A percentile compares a stretch with the other conserved stretches of the same genome.
These are phyloP conservation scores for Ferrisia virgata DNA, from an alignment of 2,888 invertebrate species.

Conservation along the genomic window DNA sequence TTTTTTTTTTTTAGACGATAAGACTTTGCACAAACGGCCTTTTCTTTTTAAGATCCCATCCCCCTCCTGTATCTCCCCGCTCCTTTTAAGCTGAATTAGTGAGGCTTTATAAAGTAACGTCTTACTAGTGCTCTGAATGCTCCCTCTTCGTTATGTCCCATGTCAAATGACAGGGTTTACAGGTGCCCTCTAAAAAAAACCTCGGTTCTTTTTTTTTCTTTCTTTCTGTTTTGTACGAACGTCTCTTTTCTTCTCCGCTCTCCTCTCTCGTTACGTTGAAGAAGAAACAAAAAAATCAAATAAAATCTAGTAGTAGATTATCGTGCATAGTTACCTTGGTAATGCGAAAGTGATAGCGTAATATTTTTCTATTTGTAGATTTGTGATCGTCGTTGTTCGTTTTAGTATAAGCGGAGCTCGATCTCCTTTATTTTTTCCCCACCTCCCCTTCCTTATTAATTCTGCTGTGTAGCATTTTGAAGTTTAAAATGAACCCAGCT, in stretches of 20 bases:
- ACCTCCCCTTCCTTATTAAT: too few species aligned
- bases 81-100: neutral
- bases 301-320: neutral
- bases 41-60: neutral
- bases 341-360: neutral
- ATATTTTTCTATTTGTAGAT: neutral
- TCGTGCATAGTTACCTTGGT: slow-evolving; percentile 17
- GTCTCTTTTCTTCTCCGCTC: too few species aligned
- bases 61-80: neutral
- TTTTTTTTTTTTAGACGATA: neutral
- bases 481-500: neutral
- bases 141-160: neutral
- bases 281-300: too few species aligned
- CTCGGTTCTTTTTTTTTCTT: too few species aligned
- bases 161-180: neutral
- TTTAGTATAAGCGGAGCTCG: neutral
- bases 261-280: too few species aligned
- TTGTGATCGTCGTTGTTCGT: neutral
- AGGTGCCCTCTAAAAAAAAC: neutral
- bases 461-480: neutral
- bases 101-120: neutral
- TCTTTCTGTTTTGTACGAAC: neutral
- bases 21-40: slow-evolving; percentile 26
- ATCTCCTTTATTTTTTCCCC: too few species aligned
- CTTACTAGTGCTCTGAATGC: neutral